phyloP scores from a whole-genome alignment of 2,888 invertebrate genomes.

The Drosophila limbata region DNA sequence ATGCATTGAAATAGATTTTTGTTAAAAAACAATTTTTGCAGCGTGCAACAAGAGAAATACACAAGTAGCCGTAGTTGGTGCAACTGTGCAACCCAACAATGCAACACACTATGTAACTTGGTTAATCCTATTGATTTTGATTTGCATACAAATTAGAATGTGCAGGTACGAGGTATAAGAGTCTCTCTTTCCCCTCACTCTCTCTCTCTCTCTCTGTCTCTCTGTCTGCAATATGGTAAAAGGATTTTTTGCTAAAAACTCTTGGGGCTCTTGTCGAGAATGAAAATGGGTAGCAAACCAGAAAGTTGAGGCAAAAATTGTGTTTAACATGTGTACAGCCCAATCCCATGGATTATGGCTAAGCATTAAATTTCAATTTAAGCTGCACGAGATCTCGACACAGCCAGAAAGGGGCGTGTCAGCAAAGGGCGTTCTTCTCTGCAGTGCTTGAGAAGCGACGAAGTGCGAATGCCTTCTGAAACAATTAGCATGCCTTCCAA shows the following conservation, averaged over 20 bases:
- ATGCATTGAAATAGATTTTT: conserved; percentile 65
- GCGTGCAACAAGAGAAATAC: conserved; percentile 27
- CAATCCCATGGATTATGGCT: conserved; percentile 71
- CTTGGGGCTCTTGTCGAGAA: conserved; percentile 2
- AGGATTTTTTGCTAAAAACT: conserved; percentile 65
- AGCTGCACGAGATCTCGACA: conserved; percentile 61
- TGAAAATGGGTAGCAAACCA: conserved; percentile 24
- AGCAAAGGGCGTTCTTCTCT: neutral
- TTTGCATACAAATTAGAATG: conserved; percentile 79
- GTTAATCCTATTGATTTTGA: conserved; percentile 83
- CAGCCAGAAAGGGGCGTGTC: conserved; percentile 5
- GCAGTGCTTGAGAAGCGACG: conserved; percentile 69
- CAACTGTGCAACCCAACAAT: conserved; percentile 34
- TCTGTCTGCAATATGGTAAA: conserved; percentile 53
- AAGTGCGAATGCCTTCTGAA: conserved; percentile 76
- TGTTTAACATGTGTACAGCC: conserved; percentile 78
- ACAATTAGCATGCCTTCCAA: conserved; percentile 77
- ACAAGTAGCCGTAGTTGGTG: conserved; percentile 14
- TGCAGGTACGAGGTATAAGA: conserved; percentile 38
- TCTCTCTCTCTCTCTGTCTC: neutral
- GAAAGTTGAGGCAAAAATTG: conserved; percentile 60
- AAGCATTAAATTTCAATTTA: conserved; percentile 82
- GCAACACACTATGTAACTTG: conserved; percentile 63
- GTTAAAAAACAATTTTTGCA: conserved; percentile 66
- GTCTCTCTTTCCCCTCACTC: neutral